phyloP scores from a whole-genome alignment of 30 jellyfish, hydroid and myxozoan species.

The Phacellophora camtschatica region DNA sequence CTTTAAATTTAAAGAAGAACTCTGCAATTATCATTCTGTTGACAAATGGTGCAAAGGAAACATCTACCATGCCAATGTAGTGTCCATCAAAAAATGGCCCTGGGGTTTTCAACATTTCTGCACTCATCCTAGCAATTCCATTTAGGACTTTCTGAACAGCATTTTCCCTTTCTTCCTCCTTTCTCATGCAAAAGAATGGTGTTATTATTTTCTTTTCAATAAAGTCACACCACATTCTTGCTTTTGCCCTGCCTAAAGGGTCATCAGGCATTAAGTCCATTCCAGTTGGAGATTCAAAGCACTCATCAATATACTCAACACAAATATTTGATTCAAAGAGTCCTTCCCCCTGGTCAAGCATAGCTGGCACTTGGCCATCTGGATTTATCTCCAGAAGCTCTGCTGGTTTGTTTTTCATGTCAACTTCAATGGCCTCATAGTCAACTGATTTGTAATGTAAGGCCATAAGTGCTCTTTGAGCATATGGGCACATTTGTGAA shows the following conservation, averaged over 20 bases:
- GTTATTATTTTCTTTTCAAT: conserved; percentile 37
- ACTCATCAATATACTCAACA: conserved; percentile 69
- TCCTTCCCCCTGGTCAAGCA: conserved; percentile 48
- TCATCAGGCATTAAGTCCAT: conserved; percentile 53
- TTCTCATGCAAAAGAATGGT: conserved; percentile 54
- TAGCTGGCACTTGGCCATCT: conserved; percentile 69
- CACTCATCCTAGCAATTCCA: conserved; percentile 22
- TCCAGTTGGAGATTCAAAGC: conserved; percentile 57
- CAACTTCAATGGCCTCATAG: conserved; percentile 42
- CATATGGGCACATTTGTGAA: conserved; percentile 63
- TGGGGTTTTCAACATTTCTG: conserved; percentile 8
- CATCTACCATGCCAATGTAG: conserved; percentile 45
- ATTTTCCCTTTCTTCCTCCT: conserved; percentile 46
- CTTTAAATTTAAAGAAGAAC: conserved; percentile 13
- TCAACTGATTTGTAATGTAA: conserved; percentile 47
- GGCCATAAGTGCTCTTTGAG: conserved; percentile 60
- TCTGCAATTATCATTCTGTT: conserved; percentile 43
- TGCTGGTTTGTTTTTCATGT: conserved; percentile 54
- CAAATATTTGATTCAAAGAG: conserved; percentile 62
- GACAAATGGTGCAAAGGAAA: conserved; percentile 53
- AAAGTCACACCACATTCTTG: conserved; percentile 56
- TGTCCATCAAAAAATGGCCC: conserved; percentile 72
- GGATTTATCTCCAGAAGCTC: conserved; percentile 51
- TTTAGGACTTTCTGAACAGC: conserved; percentile 1
- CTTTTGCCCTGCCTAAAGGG: conserved; percentile 55